Conservation (phyloP, 2,888 invertebrate species). For the Acleris literana region DNA sequence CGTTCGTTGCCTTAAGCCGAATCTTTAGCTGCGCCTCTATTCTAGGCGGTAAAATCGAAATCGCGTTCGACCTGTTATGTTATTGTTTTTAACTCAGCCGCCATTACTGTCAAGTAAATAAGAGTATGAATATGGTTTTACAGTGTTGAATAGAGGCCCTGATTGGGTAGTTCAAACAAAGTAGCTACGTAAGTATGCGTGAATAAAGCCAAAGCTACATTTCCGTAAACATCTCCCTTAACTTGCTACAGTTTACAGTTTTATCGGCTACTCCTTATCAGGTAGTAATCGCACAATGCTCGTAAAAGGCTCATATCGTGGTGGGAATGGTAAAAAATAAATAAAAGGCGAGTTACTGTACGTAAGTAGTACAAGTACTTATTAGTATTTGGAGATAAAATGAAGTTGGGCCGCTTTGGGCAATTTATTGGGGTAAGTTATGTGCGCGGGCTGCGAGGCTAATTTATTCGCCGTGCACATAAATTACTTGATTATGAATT, state of each 20-base stretch:
- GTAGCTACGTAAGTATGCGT: background rate
- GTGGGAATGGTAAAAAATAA: constrained; percentile 64
- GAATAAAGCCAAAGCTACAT: constrained; percentile 49
- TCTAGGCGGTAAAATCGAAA: no score
- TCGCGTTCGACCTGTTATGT: no score
- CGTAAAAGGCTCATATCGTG: constrained; percentile 74
- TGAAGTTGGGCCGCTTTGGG: constrained; percentile 82
- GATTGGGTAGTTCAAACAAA: no score
- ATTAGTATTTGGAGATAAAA: constrained; percentile 83
- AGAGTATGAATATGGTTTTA: no score
- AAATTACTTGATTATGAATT: constrained; percentile 84
- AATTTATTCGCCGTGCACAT: constrained; percentile 84
- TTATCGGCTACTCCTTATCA: constrained; percentile 53
- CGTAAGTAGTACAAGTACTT: constrained; percentile 74
- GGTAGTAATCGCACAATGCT: constrained; percentile 68
- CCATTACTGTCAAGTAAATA: no score
- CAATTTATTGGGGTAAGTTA: constrained; percentile 84
- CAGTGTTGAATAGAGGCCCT: no score
- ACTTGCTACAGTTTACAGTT: constrained; percentile 53
- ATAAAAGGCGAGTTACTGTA: constrained; percentile 65
- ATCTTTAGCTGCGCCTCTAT: no score
- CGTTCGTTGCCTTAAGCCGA: no score
- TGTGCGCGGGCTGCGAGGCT: constrained; percentile 80
- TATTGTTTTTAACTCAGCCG: no score
- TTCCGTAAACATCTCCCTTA: constrained; percentile 51